Conservation (phyloP, 2,113 vertebrate genomes). For the Capreolus pygargus region DNA sequence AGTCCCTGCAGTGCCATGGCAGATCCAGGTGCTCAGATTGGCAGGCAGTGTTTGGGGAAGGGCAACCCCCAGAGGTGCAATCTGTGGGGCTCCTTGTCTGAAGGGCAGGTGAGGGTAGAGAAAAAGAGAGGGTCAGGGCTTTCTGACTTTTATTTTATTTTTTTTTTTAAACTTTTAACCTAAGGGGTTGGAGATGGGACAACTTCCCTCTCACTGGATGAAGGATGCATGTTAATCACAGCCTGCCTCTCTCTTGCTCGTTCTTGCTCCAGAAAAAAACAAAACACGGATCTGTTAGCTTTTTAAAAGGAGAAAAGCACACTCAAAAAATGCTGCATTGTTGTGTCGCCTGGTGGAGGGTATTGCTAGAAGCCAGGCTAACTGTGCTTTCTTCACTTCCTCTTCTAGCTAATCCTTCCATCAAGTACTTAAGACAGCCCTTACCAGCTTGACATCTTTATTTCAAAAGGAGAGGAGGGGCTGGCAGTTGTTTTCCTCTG, state of each 20-base stretch:
- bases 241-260: constrained; percentile 45
- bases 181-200: constrained; percentile 3
- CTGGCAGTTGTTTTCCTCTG: constrained; percentile 45
- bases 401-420: constrained; percentile 45
- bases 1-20: neutral
- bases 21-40: neutral
- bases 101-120: neutral
- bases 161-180: constrained; percentile 53
- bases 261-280: constrained; percentile 58
- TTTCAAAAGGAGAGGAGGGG: constrained; percentile 60
- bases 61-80: neutral
- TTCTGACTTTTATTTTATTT: neutral
- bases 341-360: constrained; percentile 32
- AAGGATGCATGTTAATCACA: constrained; percentile 39
- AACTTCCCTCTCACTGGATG: constrained; percentile 45
- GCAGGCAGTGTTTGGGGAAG: neutral
- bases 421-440: constrained; percentile 63
- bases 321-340: constrained; percentile 26
- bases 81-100: neutral
- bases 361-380: constrained; percentile 25
- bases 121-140: neutral
- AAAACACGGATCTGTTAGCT: constrained; percentile 41
- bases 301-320: constrained; percentile 47
- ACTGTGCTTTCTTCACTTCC: constrained; percentile 46
- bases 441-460: constrained; percentile 64